phyloP scores from a whole-genome alignment of 2,888 invertebrate species.

The Neoascia interrupta region DNA sequence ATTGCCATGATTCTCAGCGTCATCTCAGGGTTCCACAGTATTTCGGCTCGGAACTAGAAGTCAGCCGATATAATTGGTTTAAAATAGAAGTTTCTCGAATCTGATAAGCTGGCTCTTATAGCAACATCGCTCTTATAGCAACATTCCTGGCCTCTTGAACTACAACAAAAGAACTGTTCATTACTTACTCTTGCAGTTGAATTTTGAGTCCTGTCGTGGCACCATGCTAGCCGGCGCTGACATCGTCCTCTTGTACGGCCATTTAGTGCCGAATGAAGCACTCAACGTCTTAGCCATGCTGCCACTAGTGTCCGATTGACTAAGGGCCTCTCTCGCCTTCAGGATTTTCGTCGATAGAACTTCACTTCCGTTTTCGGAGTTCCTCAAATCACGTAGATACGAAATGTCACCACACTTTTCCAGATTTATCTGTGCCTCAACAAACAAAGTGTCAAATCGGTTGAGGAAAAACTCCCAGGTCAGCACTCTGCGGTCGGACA shows the following conservation, averaged over 20 bases:
- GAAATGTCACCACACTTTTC: constrained; percentile 92
- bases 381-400: constrained; percentile 91
- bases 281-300: constrained; percentile 87
- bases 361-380: constrained; percentile 93
- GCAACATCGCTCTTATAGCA: too few species aligned
- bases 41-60: too few species aligned
- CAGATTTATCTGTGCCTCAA: constrained; percentile 96
- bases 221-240: constrained; percentile 94
- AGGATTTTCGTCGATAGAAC: constrained; percentile 91
- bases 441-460: constrained; percentile 95
- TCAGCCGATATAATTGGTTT: too few species aligned
- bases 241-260: constrained; percentile 96
- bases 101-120: too few species aligned
- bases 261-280: constrained; percentile 94
- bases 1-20: too few species aligned
- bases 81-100: too few species aligned
- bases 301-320: constrained; percentile 85
- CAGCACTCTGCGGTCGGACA: constrained; percentile 93
- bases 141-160: too few species aligned
- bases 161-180: constrained; percentile 21
- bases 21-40: background rate
- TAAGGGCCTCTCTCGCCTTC: constrained; percentile 93
- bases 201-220: constrained; percentile 87
- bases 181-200: constrained; percentile 72
- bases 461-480: constrained; percentile 99